These are phyloP conservation scores for Microcebus griseorufus DNA, from an alignment of 2,113 vertebrate genomes.

Conservation along the genomic window DNA sequence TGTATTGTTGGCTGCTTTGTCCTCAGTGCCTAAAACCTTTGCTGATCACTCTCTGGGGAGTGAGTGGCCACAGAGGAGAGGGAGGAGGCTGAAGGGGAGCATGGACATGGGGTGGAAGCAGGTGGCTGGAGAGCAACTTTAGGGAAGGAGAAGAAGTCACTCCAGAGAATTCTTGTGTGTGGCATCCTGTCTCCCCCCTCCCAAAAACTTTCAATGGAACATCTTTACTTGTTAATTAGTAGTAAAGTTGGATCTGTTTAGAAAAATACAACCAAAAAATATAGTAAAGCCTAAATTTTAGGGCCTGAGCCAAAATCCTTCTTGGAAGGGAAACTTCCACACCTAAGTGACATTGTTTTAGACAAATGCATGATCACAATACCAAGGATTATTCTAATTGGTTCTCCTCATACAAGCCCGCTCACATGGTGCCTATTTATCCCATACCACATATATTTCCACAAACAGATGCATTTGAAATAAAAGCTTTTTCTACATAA, in stretches of 20 bases:
- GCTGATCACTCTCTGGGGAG: neutral
- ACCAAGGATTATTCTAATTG: neutral
- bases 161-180: neutral
- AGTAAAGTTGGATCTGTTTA: neutral
- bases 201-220: neutral
- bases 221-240: neutral
- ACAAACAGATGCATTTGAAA: neutral
- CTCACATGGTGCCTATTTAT: neutral
- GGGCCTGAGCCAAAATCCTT: neutral
- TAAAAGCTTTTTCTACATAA: neutral
- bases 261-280: neutral
- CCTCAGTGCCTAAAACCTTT: neutral
- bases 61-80: neutral
- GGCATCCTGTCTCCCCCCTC: neutral
- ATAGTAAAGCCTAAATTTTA: neutral
- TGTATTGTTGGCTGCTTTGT: neutral
- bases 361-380: neutral
- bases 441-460: neutral
- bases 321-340: neutral
- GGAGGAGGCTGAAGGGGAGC: neutral
- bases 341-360: neutral
- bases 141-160: neutral
- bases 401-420: neutral
- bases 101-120: neutral
- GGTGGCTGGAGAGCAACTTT: neutral